Evolutionary conservation across 2,113 vertebrate genomes (phyloP), one percentile per base, ranked within the genome.

Genomic region (Mormyrus lacerda): DNA sequence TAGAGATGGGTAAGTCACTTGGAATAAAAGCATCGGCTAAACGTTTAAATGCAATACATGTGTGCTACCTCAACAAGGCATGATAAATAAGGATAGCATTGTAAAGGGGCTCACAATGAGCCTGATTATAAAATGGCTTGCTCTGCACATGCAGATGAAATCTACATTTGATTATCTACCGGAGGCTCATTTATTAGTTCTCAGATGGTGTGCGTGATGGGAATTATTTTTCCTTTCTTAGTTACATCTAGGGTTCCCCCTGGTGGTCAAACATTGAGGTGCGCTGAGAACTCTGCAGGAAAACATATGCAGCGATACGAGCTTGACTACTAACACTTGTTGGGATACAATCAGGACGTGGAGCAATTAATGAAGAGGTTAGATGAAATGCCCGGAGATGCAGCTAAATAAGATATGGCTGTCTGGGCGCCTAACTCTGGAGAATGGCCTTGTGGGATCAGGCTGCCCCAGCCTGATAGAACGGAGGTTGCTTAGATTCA

Each of bases 381-480:
- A 88, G 42, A 11, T 10, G 51, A 61, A 44, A 39, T 39, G 15
- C 21, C 7, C 76, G 79, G 83, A 93, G 87, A 91, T 88, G 92
- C 27, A 91, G 55, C 50, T 85, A 87, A 90, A 88, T 94, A 90
- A 93, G 82, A 84, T 13, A 10, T 47, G 24, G 42, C 44, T 45
- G 82, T 27, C 82, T 84, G 44, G 39, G 44, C 21, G 44, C 17
- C 45, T 84, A 21, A n/a, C 44, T 44, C 79, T 4, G 44, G 42
- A 84, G 82, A 84, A 21, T 0, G 19, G 19, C 82, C 39, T 11
- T 84, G 44, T 45, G 82, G 35, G 35, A 2, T 11, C 17, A 39
- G 10, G 69, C 69, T 39, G 39, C 7, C 35, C 82, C 39, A 45
- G 39, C 39, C 44, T 39, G 44, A 84, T 17, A 42, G 7, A 21